A percentile compares a stretch with the other conserved stretches of the same genome.
phyloP scores from a whole-genome alignment of 2,797 vertebrate genomes.

The Dicrostonyx torquatus region DNA sequence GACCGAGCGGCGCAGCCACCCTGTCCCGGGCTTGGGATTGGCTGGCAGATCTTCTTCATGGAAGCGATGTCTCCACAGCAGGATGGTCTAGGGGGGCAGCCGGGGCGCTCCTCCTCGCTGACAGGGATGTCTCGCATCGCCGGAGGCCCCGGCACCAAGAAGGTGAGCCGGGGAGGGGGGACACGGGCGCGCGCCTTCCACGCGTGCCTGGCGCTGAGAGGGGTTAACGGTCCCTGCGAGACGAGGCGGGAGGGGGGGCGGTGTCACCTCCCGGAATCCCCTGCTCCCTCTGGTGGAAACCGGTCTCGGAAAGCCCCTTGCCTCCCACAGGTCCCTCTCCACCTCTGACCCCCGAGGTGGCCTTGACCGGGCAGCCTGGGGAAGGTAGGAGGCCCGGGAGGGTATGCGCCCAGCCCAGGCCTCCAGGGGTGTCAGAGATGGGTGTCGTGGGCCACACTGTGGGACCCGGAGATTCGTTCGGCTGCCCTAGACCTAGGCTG shows the following conservation, averaged over 20 bases:
- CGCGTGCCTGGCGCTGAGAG: neutral
- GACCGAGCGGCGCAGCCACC: slow-evolving; percentile 39
- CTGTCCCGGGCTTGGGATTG: slow-evolving; percentile 36
- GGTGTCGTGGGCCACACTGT: neutral
- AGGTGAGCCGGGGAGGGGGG: slow-evolving; percentile 80
- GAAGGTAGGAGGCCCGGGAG: slow-evolving; percentile 47
- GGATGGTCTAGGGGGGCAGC: slow-evolving; percentile 91
- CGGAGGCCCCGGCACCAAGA: slow-evolving; percentile 80
- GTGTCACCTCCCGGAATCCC: neutral
- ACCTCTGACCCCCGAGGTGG: neutral
- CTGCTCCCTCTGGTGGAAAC: neutral
- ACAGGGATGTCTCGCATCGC: slow-evolving; percentile 88
- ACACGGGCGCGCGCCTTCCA: neutral
- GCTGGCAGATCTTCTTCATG: slow-evolving; percentile 87
- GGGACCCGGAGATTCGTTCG: neutral
- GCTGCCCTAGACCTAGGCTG: neutral
- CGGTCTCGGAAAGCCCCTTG: neutral
- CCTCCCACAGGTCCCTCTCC: neutral
- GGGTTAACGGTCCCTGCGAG: neutral
- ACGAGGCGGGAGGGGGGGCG: neutral
- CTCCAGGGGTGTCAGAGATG: neutral
- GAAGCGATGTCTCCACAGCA: slow-evolving; percentile 96
- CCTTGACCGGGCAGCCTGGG: neutral
- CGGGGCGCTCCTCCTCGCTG: slow-evolving; percentile 90
- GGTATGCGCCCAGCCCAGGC: neutral